Base-by-base conservation (phyloP, 2,797 vertebrate species). In the Sebastes miniatus region DNA sequence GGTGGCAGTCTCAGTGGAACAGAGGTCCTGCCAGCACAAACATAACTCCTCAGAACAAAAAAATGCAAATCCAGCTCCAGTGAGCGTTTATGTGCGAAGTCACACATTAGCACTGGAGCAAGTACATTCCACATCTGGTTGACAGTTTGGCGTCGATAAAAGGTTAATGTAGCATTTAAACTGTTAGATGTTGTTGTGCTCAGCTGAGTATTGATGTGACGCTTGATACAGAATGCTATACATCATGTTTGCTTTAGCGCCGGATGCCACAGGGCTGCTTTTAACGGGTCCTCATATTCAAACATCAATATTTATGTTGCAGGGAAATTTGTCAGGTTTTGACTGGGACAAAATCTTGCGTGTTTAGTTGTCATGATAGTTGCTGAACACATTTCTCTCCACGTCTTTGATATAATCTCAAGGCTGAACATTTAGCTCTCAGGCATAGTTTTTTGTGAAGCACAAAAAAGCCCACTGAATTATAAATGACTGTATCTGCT, bases 111-210 rank as follows among this genome's bases (percentile, higher is more conserved):
- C 73, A 25, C 32, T 29, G 64, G 67, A 79, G 80, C 59, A 18
- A 65, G 66, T 34, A 59, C 74, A 72, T 18, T 56, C 24, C 64
- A n/a, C 14, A n/a, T 73, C 62, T 78, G 56, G 31, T 57, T 73
- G 27, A 27, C 39, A 76, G 63, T 82, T 83, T 62, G 34, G 6
- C 24, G 43, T 81, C 73, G 68, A 81, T 77, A 70, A 72, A 82
- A 77, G 31, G 72, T 77, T 86, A 90, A 92, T 86, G 82, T 63
- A 65, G 81, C 84, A 36, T 84, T 85, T 77, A 69, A 85, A 80
- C 54, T 13, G 59, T 72, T 34, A 6, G 27, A 76, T 61, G 56
- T 18, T 16, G 64, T 25, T 56, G 27, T 50, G 31, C 61, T 87
- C 66, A 27, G 66, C 66, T 57, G 68, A 52, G 68, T 76, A 59